These are phyloP conservation scores for Penaeus vannamei DNA, from an alignment of 1,140 invertebrate species.

Conservation along the genomic window DNA sequence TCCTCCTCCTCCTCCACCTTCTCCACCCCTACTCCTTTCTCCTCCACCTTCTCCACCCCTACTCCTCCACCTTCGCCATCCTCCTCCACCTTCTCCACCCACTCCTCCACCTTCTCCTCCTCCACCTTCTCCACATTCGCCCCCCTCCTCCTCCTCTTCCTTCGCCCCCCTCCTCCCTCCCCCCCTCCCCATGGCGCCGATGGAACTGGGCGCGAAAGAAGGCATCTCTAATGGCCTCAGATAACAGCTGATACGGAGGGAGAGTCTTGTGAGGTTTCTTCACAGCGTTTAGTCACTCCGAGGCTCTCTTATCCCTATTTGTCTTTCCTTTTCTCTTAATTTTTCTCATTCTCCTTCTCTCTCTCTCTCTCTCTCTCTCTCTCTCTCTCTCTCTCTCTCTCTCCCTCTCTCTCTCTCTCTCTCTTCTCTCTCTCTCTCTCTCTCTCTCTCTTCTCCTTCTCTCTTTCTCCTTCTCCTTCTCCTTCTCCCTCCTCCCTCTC, in stretches of 20 bases:
- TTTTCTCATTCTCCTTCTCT: background rate
- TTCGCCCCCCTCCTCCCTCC: background rate
- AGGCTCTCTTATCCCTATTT: background rate
- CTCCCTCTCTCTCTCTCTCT: background rate
- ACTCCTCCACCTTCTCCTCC: background rate
- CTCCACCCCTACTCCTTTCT: too few species aligned
- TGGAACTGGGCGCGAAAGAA: background rate
- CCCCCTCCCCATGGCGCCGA: background rate
- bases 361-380: background rate
- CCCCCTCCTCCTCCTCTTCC: background rate
- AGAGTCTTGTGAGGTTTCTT: background rate
- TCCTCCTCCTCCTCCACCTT: background rate
- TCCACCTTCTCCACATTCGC: background rate
- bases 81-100: background rate
- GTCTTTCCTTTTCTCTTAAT: background rate
- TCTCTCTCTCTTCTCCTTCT: background rate
- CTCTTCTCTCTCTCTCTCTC: background rate
- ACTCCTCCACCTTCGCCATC: background rate
- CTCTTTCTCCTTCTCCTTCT: background rate
- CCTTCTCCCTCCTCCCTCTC: background rate
- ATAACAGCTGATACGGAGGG: background rate
- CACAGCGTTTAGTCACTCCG: background rate
- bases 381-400: background rate
- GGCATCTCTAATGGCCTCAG: background rate
- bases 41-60: background rate